A percentile compares a stretch with the other conserved stretches of the same genome.
Evolutionary conservation across 2,113 vertebrate species (phyloP).

Genomic region (Dryoscopus gambensis): DNA sequence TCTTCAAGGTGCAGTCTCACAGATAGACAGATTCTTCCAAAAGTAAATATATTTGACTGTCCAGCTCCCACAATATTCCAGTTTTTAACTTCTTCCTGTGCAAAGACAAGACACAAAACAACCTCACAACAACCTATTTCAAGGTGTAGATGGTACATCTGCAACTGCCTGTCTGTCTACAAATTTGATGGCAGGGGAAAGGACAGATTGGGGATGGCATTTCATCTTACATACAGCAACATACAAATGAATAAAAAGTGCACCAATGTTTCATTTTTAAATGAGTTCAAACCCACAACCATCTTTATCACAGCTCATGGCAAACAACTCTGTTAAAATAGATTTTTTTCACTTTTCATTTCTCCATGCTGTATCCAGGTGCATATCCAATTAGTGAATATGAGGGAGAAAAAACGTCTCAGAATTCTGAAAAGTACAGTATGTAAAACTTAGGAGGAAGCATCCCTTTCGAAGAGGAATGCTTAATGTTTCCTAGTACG

Average conservation of each 20-base stretch:
- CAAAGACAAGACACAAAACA: background rate
- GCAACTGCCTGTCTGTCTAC: background rate
- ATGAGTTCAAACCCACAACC: background rate
- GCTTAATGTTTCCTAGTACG: background rate
- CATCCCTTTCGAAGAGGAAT: background rate
- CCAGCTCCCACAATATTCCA: background rate
- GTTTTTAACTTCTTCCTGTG: background rate
- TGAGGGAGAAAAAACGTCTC: fast-evolving
- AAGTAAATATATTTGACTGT: background rate
- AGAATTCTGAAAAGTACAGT: background rate
- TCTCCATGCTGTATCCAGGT: background rate
- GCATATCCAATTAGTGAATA: background rate
- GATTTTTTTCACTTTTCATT: background rate
- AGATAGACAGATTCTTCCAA: background rate
- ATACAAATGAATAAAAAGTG: background rate
- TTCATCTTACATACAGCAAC: background rate
- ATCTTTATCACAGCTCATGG: background rate
- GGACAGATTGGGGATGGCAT: background rate
- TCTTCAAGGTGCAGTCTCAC: background rate
- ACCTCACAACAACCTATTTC: background rate
- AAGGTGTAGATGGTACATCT: background rate
- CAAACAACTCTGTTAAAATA: background rate
- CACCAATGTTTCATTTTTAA: background rate
- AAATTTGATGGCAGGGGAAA: background rate
- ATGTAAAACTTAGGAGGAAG: background rate